Percentiles rank a stretch among this genome's conserved stretches.
Evolutionary conservation across 2,888 invertebrate species (phyloP).

Genomic region (Blastobasis adustella): DNA sequence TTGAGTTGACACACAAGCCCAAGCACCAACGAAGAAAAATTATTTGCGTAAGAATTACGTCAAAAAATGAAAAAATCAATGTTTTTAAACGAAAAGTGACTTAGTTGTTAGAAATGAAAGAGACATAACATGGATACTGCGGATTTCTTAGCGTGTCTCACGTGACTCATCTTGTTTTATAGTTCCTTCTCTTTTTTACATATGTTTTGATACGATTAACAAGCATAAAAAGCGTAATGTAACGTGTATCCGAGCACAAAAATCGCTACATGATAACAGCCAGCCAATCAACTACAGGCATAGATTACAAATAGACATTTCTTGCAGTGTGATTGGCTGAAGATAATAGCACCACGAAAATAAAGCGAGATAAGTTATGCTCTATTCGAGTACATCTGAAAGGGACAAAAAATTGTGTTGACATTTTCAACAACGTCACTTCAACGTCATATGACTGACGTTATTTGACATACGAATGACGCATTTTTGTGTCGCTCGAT

Average conservation of each 20-base stretch:
- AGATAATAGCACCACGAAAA: no score
- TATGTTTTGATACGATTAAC: neutral
- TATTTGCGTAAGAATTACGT: neutral
- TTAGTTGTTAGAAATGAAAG: neutral
- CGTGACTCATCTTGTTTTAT: neutral
- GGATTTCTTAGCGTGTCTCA: neutral
- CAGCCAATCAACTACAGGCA: no score
- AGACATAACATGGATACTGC: neutral
- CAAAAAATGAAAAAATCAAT: constrained; percentile 3
- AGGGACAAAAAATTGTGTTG: neutral
- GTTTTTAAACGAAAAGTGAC: neutral
- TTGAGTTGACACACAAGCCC: no score
- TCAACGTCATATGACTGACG: constrained; percentile 12
- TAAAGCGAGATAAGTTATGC: no score
- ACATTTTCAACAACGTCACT: constrained; percentile 17
- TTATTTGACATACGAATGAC: constrained; percentile 56
- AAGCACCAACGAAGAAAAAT: constrained; percentile 6
- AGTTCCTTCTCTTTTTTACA: neutral
- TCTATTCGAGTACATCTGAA: neutral
- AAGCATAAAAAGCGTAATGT: no score
- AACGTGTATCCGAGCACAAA: no score
- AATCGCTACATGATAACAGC: no score
- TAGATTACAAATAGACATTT: no score
- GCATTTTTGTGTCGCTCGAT: constrained; percentile 28
- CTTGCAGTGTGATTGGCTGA: no score